These are phyloP conservation scores for Dreissena polymorpha DNA, from an alignment of 1,140 invertebrate genomes.

Conservation along the genomic window DNA sequence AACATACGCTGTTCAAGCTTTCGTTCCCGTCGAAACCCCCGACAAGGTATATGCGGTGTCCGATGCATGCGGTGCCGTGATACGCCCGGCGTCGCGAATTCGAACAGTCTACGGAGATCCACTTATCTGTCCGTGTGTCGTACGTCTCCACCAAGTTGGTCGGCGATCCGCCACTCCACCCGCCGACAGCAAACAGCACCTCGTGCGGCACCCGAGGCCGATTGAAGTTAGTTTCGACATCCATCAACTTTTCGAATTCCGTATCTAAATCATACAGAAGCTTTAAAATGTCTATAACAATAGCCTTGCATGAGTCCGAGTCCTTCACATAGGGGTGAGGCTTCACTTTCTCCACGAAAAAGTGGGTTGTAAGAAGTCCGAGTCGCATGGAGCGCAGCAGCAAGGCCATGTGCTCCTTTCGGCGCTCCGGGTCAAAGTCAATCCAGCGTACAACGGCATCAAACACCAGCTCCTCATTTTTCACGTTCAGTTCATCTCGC, in stretches of 20 bases:
- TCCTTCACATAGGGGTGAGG: constrained; percentile 84
- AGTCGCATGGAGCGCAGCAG: constrained; percentile 89
- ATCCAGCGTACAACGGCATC: constrained; percentile 99
- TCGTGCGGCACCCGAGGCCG: too few species aligned
- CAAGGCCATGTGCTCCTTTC: constrained; percentile 89
- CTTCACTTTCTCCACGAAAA: constrained; percentile 84
- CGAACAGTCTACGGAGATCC: too few species aligned
- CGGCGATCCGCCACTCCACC: too few species aligned
- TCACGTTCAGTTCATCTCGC: constrained; percentile 97
- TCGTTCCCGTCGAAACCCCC: constrained; percentile 82
- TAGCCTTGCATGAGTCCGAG: constrained; percentile 84
- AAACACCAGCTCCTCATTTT: constrained; percentile 95
- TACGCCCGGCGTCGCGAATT: constrained; percentile 83
- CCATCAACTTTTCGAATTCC: background rate
- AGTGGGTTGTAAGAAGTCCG: constrained; percentile 91
- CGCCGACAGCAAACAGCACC: too few species aligned
- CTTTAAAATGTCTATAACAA: constrained; percentile 88
- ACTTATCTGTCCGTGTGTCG: too few species aligned
- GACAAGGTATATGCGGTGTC: constrained; percentile 86
- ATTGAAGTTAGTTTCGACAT: constrained; percentile 51
- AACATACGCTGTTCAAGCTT: constrained; percentile 72
- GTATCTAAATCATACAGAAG: constrained; percentile 80
- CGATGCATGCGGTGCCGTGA: constrained; percentile 85
- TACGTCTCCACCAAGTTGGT: too few species aligned
- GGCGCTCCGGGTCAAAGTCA: constrained; percentile 94